Conservation (phyloP, 2,113 vertebrate species). For the Sapajus apella region DNA sequence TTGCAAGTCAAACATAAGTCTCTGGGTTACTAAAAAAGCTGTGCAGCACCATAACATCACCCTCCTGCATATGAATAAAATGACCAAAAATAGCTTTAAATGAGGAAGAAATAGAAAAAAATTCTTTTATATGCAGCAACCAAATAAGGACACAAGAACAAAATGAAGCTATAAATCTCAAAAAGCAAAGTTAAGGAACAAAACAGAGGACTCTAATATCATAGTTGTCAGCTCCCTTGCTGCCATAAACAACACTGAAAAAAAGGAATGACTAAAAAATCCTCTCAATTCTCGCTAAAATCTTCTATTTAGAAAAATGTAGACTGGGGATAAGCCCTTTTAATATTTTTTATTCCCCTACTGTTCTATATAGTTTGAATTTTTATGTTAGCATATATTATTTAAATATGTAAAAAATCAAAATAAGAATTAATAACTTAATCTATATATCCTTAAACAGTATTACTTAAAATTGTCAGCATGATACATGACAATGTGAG, state of each 20-base stretch:
- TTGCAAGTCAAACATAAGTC: background rate
- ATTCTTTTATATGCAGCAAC: background rate
- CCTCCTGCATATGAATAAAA: background rate
- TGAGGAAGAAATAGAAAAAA: background rate
- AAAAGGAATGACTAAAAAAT: background rate
- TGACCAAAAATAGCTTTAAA: constrained; percentile 29
- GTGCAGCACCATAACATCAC: background rate
- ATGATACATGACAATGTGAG: background rate
- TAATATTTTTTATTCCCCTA: background rate
- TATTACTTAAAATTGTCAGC: background rate
- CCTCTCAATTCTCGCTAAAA: background rate
- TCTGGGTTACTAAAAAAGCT: background rate
- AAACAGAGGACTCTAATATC: background rate
- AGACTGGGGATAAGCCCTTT: background rate
- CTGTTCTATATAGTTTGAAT: background rate
- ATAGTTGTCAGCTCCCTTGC: background rate
- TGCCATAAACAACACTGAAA: background rate
- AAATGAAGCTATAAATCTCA: background rate
- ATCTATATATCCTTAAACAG: background rate
- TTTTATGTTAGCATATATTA: background rate
- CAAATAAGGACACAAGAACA: background rate
- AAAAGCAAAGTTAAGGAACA: background rate
- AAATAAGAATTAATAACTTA: background rate
- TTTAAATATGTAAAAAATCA: background rate
- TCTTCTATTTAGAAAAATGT: background rate